These are phyloP conservation scores for Etheostoma perlongum DNA, from an alignment of 2,797 vertebrate species.

Conservation along the genomic window DNA sequence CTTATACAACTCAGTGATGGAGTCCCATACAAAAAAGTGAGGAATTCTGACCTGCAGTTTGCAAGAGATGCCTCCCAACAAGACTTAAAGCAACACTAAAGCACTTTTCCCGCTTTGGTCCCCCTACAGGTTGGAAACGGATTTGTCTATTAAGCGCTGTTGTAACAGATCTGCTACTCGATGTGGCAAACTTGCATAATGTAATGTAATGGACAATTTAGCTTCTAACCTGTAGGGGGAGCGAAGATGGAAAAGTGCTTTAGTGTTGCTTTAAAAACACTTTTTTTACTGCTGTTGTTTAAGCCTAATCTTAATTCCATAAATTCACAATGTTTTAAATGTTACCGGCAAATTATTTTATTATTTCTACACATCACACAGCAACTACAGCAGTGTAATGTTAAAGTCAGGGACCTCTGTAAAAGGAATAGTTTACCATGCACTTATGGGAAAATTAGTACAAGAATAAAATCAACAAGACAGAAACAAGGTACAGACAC, in stretches of 20 bases:
- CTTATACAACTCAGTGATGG: conserved; percentile 6
- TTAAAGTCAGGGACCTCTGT: not conserved
- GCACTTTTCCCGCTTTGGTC: not conserved
- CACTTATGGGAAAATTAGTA: not conserved
- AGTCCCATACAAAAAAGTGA: conserved; percentile 6
- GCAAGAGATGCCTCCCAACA: not conserved
- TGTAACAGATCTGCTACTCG: no score
- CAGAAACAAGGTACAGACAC: not conserved
- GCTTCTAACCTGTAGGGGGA: no score
- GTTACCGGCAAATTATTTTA: not conserved
- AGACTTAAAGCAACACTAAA: not conserved
- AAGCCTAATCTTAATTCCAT: not conserved
- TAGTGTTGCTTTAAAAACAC: no score
- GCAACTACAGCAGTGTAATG: not conserved
- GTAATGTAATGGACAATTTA: no score
- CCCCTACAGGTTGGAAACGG: no score
- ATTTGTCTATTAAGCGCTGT: no score
- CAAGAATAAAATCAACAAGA: not conserved
- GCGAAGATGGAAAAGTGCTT: no score
- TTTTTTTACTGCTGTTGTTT: not conserved
- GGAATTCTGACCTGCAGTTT: not conserved
- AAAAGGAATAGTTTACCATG: not conserved
- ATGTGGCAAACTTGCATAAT: no score
- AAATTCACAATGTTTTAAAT: not conserved
- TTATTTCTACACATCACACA: not conserved